These are phyloP conservation scores for Dromius quadrimaculatus DNA, from an alignment of 2,888 invertebrate species.

Conservation along the genomic window DNA sequence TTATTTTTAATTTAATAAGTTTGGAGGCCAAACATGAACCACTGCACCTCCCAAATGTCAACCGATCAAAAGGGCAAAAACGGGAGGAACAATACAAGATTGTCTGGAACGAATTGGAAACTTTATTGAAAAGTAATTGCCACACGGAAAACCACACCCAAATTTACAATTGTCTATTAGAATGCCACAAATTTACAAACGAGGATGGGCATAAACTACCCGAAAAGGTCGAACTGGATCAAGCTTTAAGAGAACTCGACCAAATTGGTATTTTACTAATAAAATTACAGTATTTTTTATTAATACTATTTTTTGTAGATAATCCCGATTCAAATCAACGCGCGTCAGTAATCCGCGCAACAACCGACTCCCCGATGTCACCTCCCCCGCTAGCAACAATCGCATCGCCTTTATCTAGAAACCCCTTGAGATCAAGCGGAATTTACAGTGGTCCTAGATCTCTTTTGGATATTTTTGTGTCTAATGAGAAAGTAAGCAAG, in stretches of 20 bases:
- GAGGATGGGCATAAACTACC: slow-evolving; percentile 70
- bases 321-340: slow-evolving; percentile 60
- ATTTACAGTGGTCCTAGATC: slow-evolving; percentile 65
- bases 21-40: slow-evolving; percentile 88
- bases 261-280: slow-evolving; percentile 64
- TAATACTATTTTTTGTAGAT: slow-evolving; percentile 56
- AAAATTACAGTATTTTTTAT: not conserved
- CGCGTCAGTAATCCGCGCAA: slow-evolving; percentile 76
- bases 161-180: slow-evolving; percentile 83
- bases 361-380: slow-evolving; percentile 88
- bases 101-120: slow-evolving; percentile 91
- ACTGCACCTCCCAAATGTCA: slow-evolving; percentile 77
- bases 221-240: slow-evolving; percentile 74
- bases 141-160: slow-evolving; percentile 83
- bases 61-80: slow-evolving; percentile 73
- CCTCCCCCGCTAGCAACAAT: slow-evolving; percentile 73
- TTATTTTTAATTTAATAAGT: slow-evolving; percentile 82
- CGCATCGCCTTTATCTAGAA: slow-evolving; percentile 58
- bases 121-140: slow-evolving; percentile 81
- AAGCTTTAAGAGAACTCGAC: slow-evolving; percentile 72
- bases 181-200: slow-evolving; percentile 75
- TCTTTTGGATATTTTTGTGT: slow-evolving; percentile 77
- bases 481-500: slow-evolving; percentile 66
- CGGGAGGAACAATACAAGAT: slow-evolving; percentile 92
- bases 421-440: slow-evolving; percentile 59